phyloP scores from a whole-genome alignment of 2,888 invertebrate species.

The Lasioglossum zephyrum region DNA sequence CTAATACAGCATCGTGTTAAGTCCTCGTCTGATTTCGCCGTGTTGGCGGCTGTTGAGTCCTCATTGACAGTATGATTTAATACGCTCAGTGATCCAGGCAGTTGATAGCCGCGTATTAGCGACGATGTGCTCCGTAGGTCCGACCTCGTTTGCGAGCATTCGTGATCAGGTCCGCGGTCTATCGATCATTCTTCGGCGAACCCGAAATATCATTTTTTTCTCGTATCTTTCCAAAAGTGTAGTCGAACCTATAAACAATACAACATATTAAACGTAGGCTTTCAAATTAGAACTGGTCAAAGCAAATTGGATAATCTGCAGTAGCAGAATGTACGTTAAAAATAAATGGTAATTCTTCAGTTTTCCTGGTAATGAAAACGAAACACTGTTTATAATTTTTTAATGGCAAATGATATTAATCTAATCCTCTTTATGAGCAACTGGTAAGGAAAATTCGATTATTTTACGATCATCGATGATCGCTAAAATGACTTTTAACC shows the following conservation, averaged over 20 bases:
- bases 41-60: slow-evolving; percentile 21
- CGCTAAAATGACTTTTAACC: background rate
- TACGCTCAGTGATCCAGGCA: slow-evolving; percentile 10
- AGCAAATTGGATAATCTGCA: background rate
- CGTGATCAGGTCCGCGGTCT: background rate
- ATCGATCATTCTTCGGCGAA: background rate
- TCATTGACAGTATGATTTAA: slow-evolving; percentile 35
- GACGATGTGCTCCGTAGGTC: background rate
- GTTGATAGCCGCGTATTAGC: slow-evolving; percentile 20
- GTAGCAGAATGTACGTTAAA: background rate
- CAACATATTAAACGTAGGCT: background rate
- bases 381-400: background rate
- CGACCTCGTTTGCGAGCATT: background rate
- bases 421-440: background rate
- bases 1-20: slow-evolving; percentile 33
- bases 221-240: background rate
- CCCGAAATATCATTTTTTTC: background rate
- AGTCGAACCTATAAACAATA: background rate
- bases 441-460: background rate
- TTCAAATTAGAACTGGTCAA: background rate
- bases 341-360: background rate
- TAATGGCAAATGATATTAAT: background rate
- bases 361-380: background rate
- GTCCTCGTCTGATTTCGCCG: slow-evolving; percentile 31
- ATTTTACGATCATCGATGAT: background rate